Evolutionary conservation across 2,797 vertebrate species (phyloP).

Genomic region (Gymnocypris eckloni): DNA sequence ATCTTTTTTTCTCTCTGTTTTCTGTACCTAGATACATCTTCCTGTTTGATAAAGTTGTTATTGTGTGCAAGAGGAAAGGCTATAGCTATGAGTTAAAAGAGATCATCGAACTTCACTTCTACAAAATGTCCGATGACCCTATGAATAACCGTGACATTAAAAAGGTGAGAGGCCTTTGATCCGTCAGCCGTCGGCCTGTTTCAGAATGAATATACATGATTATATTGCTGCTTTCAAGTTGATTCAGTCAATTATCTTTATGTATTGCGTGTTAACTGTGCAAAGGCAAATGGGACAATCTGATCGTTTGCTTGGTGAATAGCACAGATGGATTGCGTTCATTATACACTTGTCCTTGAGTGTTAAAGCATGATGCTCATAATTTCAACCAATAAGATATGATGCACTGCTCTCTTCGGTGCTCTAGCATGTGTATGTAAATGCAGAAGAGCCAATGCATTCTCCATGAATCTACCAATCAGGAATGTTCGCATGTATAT

Average conservation of each 20-base stretch:
- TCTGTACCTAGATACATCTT: conserved; percentile 89
- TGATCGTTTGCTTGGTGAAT: conserved; percentile 16
- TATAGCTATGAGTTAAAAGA: conserved; percentile 98
- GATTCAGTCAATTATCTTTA: conserved; percentile 14
- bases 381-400: conserved; percentile 64
- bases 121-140: conserved; percentile 98
- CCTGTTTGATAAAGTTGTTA: conserved; percentile 98
- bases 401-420: conserved; percentile 65
- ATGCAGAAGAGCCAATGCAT: conserved; percentile 61
- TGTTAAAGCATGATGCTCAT: conserved; percentile 64
- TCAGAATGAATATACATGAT: conserved; percentile 33
- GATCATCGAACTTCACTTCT: conserved; percentile 91
- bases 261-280: conserved; percentile 6
- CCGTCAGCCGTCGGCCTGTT: neutral
- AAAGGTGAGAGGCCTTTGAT: conserved; percentile 81
- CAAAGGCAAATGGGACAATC: neutral
- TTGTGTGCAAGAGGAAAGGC: conserved; percentile 95
- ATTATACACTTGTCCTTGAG: conserved; percentile 66
- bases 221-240: conserved; percentile 12
- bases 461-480: conserved; percentile 67
- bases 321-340: conserved; percentile 37
- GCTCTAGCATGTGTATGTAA: conserved; percentile 67
- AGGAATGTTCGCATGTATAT: conserved; percentile 72
- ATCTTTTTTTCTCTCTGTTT: neutral
- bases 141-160: conserved; percentile 97